phyloP scores from a whole-genome alignment of 2,888 invertebrate species.

The Oscheius sp. region DNA sequence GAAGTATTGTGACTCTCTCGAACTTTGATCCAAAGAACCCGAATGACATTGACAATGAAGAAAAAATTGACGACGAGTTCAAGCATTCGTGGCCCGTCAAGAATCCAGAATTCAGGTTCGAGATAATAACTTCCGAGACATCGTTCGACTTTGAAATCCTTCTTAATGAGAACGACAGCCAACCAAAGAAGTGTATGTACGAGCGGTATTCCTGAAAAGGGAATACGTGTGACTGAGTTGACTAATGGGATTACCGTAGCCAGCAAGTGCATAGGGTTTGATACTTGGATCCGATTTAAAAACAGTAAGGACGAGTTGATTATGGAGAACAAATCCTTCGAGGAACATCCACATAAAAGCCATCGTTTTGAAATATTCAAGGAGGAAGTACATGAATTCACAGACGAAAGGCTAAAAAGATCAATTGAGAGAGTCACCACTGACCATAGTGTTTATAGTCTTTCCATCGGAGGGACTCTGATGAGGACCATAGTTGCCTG shows the following conservation, averaged over 20 bases:
- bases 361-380: constrained; percentile 88
- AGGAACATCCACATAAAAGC: constrained; percentile 98
- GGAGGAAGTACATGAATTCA: constrained; percentile 80
- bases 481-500: constrained; percentile 67
- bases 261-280: constrained; percentile 70
- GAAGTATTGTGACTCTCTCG: constrained; percentile 71
- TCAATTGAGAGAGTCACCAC: constrained; percentile 8
- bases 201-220: constrained; percentile 63
- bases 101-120: constrained; percentile 78
- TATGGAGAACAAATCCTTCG: constrained; percentile 86
- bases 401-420: constrained; percentile 81
- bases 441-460: constrained; percentile 73
- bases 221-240: constrained; percentile 5
- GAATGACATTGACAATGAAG: constrained; percentile 74
- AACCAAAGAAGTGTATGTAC: constrained; percentile 68
- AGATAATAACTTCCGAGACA: constrained; percentile 70
- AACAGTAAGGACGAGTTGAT: constrained; percentile 79
- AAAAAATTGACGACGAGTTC: constrained; percentile 80
- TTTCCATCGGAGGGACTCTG: constrained; percentile 65
- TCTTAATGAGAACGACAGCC: constrained; percentile 59
- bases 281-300: constrained; percentile 73
- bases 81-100: constrained; percentile 85
- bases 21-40: constrained; percentile 73
- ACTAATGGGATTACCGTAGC: constrained; percentile 71
- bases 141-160: constrained; percentile 62